phyloP scores from a whole-genome alignment of 2,797 vertebrate species.

The Cryptoprocta ferox region DNA sequence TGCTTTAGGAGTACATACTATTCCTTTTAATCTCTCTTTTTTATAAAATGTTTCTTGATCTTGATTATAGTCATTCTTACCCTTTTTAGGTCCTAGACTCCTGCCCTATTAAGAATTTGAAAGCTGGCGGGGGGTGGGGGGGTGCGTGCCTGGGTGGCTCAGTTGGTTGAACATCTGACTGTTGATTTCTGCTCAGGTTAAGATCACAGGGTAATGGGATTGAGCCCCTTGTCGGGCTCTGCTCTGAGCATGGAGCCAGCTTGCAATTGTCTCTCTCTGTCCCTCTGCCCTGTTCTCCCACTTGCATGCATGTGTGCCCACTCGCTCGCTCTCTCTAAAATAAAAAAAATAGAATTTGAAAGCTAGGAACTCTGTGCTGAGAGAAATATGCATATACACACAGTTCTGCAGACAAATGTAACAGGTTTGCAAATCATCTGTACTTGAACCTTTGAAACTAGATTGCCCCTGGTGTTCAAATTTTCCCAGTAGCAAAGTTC shows the following conservation, averaged over 20 bases:
- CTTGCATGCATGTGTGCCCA: too few relatives aligned
- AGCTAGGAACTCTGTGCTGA: neutral
- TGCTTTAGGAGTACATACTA: neutral
- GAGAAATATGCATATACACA: neutral
- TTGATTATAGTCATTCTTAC: conserved; percentile 39
- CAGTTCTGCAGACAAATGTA: neutral
- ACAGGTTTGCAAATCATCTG: neutral
- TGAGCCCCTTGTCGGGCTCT: too few relatives aligned
- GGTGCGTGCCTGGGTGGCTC: neutral
- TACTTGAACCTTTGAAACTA: neutral
- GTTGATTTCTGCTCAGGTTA: too few relatives aligned
- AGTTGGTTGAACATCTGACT: too few relatives aligned
- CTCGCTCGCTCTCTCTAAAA: too few relatives aligned
- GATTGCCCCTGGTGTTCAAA: neutral
- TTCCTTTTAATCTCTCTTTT: neutral
- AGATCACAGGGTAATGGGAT: too few relatives aligned
- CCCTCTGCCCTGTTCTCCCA: too few relatives aligned
- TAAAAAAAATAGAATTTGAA: neutral
- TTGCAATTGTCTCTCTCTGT: too few relatives aligned
- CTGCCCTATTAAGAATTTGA: neutral
- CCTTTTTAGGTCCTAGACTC: neutral
- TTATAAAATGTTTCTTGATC: neutral
- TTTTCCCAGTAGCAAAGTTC: too few relatives aligned
- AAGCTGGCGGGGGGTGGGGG: neutral
- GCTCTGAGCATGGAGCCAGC: too few relatives aligned